A percentile compares a stretch with the other conserved stretches of the same genome.
phyloP scores from a whole-genome alignment of 2,113 vertebrate genomes.

The Piaya cayana region DNA sequence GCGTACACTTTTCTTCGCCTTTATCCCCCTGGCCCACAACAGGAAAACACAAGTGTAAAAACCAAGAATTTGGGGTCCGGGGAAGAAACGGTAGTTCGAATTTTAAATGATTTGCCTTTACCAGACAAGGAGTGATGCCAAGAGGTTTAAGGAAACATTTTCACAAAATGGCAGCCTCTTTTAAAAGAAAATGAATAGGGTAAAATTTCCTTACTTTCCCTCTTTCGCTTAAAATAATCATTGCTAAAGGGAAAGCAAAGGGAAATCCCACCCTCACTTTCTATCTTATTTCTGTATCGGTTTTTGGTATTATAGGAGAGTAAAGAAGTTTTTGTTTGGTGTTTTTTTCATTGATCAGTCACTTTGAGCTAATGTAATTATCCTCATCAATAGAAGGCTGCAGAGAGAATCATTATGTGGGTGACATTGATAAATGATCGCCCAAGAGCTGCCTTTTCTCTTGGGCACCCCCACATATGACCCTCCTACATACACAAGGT shows the following conservation, averaged over 20 bases:
- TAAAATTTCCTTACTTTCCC: constrained; percentile 58
- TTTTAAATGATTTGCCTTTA: constrained; percentile 55
- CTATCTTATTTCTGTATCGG: constrained; percentile 81
- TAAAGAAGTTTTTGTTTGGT: constrained; percentile 93
- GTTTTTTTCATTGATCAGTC: constrained; percentile 99
- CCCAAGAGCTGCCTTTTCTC: constrained; percentile 96
- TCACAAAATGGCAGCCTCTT: constrained; percentile 54
- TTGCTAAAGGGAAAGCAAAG: constrained; percentile 50
- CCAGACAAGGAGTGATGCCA: constrained; percentile 19
- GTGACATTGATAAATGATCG: constrained; percentile 99
- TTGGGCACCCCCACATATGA: constrained; percentile 89
- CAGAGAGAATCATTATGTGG: constrained; percentile 99
- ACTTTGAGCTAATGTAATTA: constrained; percentile 99
- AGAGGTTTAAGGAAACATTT: constrained; percentile 42
- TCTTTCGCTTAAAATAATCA: neutral
- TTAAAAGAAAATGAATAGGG: constrained; percentile 35
- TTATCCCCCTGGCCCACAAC: too few species aligned
- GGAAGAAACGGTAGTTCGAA: neutral
- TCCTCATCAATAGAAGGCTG: constrained; percentile 99
- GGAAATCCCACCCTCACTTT: constrained; percentile 70
- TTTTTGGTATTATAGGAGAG: constrained; percentile 89
- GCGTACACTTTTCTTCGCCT: neutral
- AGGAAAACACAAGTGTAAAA: neutral
- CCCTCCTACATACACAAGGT: constrained; percentile 89
- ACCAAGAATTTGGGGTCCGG: neutral